Conservation (phyloP, 2,113 vertebrate genomes). For the Chinchilla lanigera region DNA sequence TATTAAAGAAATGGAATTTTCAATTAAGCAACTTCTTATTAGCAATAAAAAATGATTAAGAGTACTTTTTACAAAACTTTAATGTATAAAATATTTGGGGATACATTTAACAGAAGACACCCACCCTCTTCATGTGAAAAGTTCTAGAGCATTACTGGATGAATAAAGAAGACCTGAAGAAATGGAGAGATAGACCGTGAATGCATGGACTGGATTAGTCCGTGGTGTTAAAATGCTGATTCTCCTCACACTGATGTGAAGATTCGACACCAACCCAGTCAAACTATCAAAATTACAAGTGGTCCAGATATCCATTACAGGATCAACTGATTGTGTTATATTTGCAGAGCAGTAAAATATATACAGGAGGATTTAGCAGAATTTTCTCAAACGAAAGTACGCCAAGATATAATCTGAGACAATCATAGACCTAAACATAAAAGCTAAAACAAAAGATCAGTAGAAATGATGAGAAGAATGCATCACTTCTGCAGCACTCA, state of each 20-base stretch:
- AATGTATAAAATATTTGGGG: neutral
- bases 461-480: neutral
- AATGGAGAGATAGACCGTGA: neutral
- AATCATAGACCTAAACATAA: neutral
- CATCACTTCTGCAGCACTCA: neutral
- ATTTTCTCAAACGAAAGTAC: neutral
- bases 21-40: neutral
- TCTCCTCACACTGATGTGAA: neutral
- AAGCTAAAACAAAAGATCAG: neutral
- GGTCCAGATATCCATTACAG: neutral
- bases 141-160: neutral
- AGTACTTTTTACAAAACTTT: neutral
- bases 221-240: neutral
- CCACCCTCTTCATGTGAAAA: neutral
- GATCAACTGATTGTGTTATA: neutral
- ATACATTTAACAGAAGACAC: neutral
- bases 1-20: neutral
- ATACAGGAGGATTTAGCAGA: neutral
- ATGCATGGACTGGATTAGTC: neutral
- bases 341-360: neutral
- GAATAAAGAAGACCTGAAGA: conserved; percentile 1
- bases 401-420: neutral
- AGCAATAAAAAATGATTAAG: neutral
- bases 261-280: neutral
- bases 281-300: neutral